phyloP scores from a whole-genome alignment of 2,797 vertebrate species.

The Girardinus metallicus region DNA sequence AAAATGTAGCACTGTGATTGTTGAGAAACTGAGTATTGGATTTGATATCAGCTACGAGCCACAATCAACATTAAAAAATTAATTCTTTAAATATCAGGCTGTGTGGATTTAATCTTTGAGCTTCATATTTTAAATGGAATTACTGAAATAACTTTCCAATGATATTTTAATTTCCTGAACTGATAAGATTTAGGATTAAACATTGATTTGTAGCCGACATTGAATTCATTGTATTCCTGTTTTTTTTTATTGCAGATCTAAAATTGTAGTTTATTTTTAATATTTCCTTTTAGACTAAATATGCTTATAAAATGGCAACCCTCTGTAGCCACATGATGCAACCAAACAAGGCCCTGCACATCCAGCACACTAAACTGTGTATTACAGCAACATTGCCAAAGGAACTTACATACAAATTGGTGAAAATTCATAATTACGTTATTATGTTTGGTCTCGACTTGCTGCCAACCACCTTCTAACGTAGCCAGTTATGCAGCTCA shows the following conservation, averaged over 20 bases:
- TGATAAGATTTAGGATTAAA: neutral
- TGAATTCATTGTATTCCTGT: too few species aligned
- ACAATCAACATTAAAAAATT: neutral
- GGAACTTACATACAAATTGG: neutral
- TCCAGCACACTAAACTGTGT: neutral
- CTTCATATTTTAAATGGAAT: neutral
- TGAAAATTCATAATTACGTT: neutral
- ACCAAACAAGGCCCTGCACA: neutral
- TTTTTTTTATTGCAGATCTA: neutral
- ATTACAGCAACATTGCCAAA: neutral
- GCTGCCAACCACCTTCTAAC: slow-evolving; percentile 4
- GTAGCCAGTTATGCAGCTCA: slow-evolving; percentile 4
- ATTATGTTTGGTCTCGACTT: slow-evolving; percentile 10
- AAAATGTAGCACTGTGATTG: neutral
- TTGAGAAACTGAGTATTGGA: neutral
- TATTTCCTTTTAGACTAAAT: neutral
- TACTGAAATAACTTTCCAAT: neutral
- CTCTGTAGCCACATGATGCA: neutral
- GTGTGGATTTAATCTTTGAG: neutral
- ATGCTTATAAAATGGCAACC: neutral
- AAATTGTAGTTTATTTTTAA: too few species aligned
- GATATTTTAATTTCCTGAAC: neutral
- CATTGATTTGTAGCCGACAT: neutral
- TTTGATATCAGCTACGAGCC: neutral
- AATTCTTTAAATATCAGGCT: neutral